These are phyloP conservation scores for Ahaetulla prasina DNA, from an alignment of 2,113 vertebrate species.

Conservation along the genomic window DNA sequence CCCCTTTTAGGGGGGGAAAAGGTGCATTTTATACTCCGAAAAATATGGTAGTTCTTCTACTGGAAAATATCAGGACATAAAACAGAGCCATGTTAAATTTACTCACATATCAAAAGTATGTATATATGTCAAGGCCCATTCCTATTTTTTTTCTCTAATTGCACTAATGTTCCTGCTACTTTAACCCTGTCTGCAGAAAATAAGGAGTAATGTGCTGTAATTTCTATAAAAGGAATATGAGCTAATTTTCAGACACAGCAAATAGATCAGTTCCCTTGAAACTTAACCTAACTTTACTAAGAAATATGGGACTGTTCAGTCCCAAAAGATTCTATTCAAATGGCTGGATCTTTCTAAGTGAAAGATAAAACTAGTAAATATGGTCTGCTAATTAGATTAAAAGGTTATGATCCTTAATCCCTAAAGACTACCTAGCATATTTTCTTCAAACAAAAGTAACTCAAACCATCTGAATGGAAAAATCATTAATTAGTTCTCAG, in stretches of 20 bases:
- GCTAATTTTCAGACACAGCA: neutral
- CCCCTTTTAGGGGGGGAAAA: too few relatives aligned
- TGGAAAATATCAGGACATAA: neutral
- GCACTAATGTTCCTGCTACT: neutral
- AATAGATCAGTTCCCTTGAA: neutral
- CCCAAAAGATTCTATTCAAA: neutral
- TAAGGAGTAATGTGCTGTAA: neutral
- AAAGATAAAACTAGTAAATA: slow-evolving; percentile 27
- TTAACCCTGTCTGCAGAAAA: neutral
- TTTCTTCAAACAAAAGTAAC: slow-evolving; percentile 19
- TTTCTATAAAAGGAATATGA: neutral
- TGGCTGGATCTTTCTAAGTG: neutral
- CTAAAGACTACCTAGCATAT: slow-evolving; percentile 14
- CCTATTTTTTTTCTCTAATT: neutral
- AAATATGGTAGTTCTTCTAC: too few relatives aligned
- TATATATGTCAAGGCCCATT: neutral
- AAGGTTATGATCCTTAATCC: slow-evolving; percentile 5
- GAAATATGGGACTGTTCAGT: neutral
- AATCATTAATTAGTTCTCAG: slow-evolving; percentile 7
- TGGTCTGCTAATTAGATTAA: slow-evolving; percentile 24
- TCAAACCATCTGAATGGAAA: slow-evolving; percentile 13
- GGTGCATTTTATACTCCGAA: too few relatives aligned
- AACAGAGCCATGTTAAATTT: neutral
- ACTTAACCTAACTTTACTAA: neutral
- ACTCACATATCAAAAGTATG: neutral